Base-by-base conservation (phyloP, 2,797 vertebrate genomes). In the Echeneis naucrates region DNA sequence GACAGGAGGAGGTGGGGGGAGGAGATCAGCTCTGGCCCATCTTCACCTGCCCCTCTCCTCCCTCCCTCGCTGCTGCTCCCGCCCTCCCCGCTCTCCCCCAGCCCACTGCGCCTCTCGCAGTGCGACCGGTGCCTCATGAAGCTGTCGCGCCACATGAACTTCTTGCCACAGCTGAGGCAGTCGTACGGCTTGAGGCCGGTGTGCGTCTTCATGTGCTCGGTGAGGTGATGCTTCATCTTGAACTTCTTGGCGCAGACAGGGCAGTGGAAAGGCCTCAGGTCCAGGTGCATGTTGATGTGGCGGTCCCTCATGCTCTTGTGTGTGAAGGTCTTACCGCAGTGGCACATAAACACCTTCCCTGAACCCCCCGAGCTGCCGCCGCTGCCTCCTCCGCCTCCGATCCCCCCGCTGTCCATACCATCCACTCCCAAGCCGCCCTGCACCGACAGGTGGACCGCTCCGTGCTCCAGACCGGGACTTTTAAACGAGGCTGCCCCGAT, bases 141-240 rank as follows among this genome's bases (percentile, higher is more conserved):
- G 90, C 97, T 98, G 93, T 98, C 97, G 0, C 97, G 90, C 97
- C 97, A 98, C 97, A 98, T 98, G 93, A 98, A 98, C 88, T 97
- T 97, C 90, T 97, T 97, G 63, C 95, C 95, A 13, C 97, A 98
- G 85, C 94, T 89, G 10, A 92, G 80, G 84, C 97, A 98, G 92
- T 96, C 94, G 58, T 97, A 98, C 8, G 97, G 97, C 72, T 97
- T 97, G 63, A 97, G 95, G 38, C 97, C 97, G 0, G 97, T 98
- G 94, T 98, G 97, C 0, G 97, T 98, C 93, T 98, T 98, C 97
- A 98, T 98, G 95, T 98, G 97, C 93, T 98, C 97, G 0, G 97
- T 98, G 16, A 98, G 95, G 90, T 98, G 97, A 64, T 98, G 97
- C 90, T 98, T 98, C 97, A 98, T 98, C 93, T 98, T 98, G 92